Evolutionary conservation across 1,140 invertebrate species (phyloP), one percentile per base, ranked within the genome.

Genomic region (Drosophila sucinea): DNA sequence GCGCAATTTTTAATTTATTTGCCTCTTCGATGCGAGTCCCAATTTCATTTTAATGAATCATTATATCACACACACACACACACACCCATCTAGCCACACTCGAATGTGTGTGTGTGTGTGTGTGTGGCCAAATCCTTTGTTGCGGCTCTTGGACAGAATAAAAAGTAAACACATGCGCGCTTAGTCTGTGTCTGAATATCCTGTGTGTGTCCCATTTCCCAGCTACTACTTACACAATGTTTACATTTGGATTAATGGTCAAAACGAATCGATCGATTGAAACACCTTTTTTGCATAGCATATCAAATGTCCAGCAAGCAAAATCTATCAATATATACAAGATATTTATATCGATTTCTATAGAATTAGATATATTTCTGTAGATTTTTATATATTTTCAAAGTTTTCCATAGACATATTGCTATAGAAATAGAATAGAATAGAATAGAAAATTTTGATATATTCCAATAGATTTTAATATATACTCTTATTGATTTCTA

Each of bases 1-100:
- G 73, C 76, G 74, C 64, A 67, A 83, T 87, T 87, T 89, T 80
- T 76, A 87, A 70, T 83, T 17, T 89, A 89, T 87, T 83, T 61
- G 68, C 40, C 70, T 73, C 76, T 66, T 86, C 87, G 86, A 83
- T 73, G 58, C 75, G 55, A 64, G 71, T 67, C 67, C 79, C 17
- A 17, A 81, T 86, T 75, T 73, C 65, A 75, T 73, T 86, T 76
- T 87, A 82, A 87, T 89, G 83, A 80, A 79, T 73, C 83, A 79
- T 86, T 86, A 83, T 86, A 76, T 86, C 76, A 89, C 72, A 69
- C 47, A 77, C 62, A 63, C 30, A 73, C 51, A 69, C 66, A 67
- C 41, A 47, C 60, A 56, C 11, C 40, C 67, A 68, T 76, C 44
- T 3, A 2, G 4, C 30, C 4, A 3, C 29, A 63, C 35, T 41